Conservation (phyloP, 2,888 invertebrate species). For the Heliconius ismenius region DNA sequence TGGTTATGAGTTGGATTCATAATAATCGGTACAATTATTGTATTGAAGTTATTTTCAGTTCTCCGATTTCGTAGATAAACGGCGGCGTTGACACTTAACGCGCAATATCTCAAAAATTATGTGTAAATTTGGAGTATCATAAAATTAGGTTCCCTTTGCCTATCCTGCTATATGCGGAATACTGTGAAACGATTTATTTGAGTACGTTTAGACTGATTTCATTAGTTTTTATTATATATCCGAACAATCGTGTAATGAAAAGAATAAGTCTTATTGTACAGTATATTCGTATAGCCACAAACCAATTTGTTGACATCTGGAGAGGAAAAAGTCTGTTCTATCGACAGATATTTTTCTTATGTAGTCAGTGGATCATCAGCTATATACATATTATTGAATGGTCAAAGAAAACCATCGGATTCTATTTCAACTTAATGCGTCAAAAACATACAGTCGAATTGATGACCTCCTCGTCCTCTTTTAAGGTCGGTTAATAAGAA, state of each 20-base stretch:
- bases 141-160: neutral
- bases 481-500: too few species aligned
- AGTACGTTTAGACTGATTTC: neutral
- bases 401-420: neutral
- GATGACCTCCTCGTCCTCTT: too few species aligned
- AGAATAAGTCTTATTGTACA: neutral
- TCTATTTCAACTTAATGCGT: neutral
- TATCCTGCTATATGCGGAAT: neutral
- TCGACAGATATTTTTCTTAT: neutral
- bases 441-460: neutral
- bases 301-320: conserved; percentile 1
- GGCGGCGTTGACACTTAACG: neutral
- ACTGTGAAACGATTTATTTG: neutral
- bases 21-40: neutral
- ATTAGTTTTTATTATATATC: neutral
- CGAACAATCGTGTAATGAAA: neutral
- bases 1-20: neutral
- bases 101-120: too few species aligned
- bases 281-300: conserved; percentile 1
- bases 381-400: neutral
- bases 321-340: conserved; percentile 10
- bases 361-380: neutral
- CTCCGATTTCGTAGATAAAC: neutral
- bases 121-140: neutral
- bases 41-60: neutral